Percentiles rank a stretch among this genome's conserved stretches.
phyloP scores from a whole-genome alignment of 2,797 vertebrate genomes.

The Peromyscus attwateri region DNA sequence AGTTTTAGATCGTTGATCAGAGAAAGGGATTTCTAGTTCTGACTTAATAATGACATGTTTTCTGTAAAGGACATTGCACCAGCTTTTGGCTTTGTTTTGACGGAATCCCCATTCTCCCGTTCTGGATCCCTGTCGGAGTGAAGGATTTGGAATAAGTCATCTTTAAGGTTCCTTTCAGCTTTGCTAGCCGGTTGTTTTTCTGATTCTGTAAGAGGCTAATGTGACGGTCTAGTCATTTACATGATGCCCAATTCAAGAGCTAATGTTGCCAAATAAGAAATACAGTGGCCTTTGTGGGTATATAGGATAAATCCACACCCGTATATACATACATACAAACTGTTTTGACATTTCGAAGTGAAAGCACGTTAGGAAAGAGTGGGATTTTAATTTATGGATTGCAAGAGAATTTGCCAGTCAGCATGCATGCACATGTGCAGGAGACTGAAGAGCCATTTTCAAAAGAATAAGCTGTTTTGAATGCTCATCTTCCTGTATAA shows the following conservation, averaged over 20 bases:
- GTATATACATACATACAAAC: slow-evolving; percentile 43
- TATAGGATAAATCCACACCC: neutral
- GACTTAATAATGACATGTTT: neutral
- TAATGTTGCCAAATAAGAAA: neutral
- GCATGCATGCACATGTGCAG: slow-evolving; percentile 59
- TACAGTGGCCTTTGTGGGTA: neutral
- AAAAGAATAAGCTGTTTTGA: slow-evolving; percentile 68
- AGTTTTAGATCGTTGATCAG: neutral
- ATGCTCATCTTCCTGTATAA: slow-evolving; percentile 75
- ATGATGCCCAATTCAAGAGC: neutral
- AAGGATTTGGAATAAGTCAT: neutral
- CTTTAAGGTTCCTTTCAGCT: neutral
- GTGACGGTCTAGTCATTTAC: neutral
- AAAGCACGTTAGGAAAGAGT: slow-evolving; percentile 68
- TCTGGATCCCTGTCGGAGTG: neutral
- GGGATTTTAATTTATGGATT: slow-evolving; percentile 75
- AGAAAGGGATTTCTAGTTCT: neutral
- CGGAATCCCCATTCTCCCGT: neutral
- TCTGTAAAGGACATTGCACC: neutral
- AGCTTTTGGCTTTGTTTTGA: slow-evolving; percentile 26
- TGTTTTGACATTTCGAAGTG: slow-evolving; percentile 72
- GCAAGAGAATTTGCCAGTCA: slow-evolving; percentile 76
- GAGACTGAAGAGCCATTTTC: slow-evolving; percentile 74
- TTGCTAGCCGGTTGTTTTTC: neutral
- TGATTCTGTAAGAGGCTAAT: neutral